These are phyloP conservation scores for Caenorhabditis virilis DNA, from an alignment of 2,888 invertebrate genomes.

Conservation along the genomic window DNA sequence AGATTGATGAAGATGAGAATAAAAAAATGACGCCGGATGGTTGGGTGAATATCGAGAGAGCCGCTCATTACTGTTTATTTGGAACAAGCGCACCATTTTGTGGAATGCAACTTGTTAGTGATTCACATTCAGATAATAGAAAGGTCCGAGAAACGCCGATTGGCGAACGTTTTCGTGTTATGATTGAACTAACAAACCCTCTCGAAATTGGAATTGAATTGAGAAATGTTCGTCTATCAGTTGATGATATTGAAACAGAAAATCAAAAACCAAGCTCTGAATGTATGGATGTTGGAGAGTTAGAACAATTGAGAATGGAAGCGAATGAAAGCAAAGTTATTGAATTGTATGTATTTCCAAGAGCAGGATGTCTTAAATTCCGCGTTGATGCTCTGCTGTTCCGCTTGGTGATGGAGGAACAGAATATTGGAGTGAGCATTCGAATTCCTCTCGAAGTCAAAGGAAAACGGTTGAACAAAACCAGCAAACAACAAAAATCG, in stretches of 20 bases:
- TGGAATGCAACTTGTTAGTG: conserved; percentile 42
- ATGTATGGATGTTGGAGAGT: conserved; percentile 12
- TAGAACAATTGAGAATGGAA: conserved; percentile 12
- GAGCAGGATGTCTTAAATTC: conserved; percentile 16
- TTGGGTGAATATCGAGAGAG: conserved; percentile 52
- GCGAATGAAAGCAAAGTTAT: conserved; percentile 18
- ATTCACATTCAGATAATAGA: conserved; percentile 51
- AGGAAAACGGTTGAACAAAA: conserved; percentile 52
- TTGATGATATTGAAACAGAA: conserved; percentile 7
- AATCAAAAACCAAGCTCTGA: too few relatives aligned
- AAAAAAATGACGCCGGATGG: conserved; percentile 15
- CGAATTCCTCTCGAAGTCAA: conserved; percentile 29
- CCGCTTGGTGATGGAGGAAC: neutral
- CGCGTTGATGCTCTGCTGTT: conserved; percentile 26
- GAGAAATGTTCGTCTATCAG: conserved; percentile 41
- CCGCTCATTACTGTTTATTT: conserved; percentile 48
- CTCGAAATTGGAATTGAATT: conserved; percentile 44
- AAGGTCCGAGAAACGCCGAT: conserved; percentile 52
- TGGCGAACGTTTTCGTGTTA: conserved; percentile 52
- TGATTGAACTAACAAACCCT: conserved; percentile 52
- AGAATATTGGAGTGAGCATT: conserved; percentile 6
- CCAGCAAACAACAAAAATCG: conserved; percentile 45
- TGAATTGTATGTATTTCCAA: conserved; percentile 34
- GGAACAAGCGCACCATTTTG: conserved; percentile 45
- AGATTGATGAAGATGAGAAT: conserved; percentile 31